Evolutionary conservation across 1,140 invertebrate species (phyloP), one percentile per base, ranked within the genome.

Genomic region (Musca domestica): DNA sequence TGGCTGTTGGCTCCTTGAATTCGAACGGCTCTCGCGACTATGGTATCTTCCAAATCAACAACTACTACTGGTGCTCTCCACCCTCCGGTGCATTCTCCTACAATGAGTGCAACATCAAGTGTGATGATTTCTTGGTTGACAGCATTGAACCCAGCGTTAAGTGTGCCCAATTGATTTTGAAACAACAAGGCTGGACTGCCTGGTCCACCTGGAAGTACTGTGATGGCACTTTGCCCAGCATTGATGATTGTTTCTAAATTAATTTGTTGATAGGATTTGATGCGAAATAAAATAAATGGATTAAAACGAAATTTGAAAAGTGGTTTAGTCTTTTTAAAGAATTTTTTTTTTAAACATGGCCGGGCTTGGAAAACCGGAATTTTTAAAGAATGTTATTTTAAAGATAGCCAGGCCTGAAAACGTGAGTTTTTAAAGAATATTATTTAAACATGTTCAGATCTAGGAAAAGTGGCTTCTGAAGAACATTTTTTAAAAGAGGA

Each of bases 31-130:
- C 74, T 52, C 51, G 70, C 2, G 76, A 76, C 66, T 76, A 73
- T 46, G 76, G 76, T 25, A 72, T 78, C 27, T 79, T 77, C 66
- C 75, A 77, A 64, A 74, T 79, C 49, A 80, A 78, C 52, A 71
- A 74, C 67, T 68, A 69, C 14, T 77, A 73, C 27, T 80, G 77
- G 77, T 78, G 77, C 63, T 71, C 70, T 52, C 70, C 70, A 14
- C 10, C 67, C 0, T 65, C 48, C 20, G 75, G 72, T 25, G 65
- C 69, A 19, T 69, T 74, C 20, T 74, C 72, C 10, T 70, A 71
- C 51, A 72, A 75, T 6, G 67, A 67, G 15, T 77, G 74, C 20
- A 47, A 64, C 0, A 1, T 74, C 2, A 69, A 25, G 14, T 77
- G 76, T 65, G 58, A 71, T 9, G 69, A 19, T 0, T 47, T 76